Conservation (phyloP, 2,113 vertebrate genomes). For the Silurus asotus region DNA sequence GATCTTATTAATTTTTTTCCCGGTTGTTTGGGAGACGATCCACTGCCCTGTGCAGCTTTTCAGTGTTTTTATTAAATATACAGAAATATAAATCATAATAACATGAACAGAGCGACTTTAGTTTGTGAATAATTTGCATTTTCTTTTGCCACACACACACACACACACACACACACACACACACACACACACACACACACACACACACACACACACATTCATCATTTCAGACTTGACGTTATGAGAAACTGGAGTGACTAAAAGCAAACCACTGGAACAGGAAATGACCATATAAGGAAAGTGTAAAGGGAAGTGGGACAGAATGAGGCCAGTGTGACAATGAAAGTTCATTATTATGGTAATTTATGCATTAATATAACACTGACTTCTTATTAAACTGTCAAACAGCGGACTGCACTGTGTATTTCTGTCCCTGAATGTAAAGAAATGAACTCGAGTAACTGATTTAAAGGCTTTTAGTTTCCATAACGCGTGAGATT, state of each 20-base stretch:
- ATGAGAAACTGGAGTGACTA: background rate
- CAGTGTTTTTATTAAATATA: too few relatives aligned
- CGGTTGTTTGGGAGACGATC: too few relatives aligned
- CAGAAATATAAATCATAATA: too few relatives aligned
- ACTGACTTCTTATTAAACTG: background rate
- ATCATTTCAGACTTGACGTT: background rate
- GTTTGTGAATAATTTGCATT: background rate
- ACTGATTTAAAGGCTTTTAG: background rate
- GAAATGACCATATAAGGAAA: constrained; percentile 9
- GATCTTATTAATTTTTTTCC: too few relatives aligned
- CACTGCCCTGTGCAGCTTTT: too few relatives aligned
- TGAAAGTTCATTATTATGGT: background rate
- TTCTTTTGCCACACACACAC: background rate
- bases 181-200: constrained; percentile 2
- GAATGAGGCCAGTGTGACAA: background rate
- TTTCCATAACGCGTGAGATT: background rate
- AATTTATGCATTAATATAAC: background rate
- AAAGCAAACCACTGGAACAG: background rate
- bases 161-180: background rate
- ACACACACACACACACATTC: background rate
- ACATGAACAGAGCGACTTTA: too few relatives aligned
- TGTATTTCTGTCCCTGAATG: background rate
- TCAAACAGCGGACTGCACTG: background rate
- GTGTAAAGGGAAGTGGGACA: background rate
- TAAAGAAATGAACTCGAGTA: background rate